Evolutionary conservation across 2,797 vertebrate species (phyloP).

Genomic region (Rhabdophis nuchalis): DNA sequence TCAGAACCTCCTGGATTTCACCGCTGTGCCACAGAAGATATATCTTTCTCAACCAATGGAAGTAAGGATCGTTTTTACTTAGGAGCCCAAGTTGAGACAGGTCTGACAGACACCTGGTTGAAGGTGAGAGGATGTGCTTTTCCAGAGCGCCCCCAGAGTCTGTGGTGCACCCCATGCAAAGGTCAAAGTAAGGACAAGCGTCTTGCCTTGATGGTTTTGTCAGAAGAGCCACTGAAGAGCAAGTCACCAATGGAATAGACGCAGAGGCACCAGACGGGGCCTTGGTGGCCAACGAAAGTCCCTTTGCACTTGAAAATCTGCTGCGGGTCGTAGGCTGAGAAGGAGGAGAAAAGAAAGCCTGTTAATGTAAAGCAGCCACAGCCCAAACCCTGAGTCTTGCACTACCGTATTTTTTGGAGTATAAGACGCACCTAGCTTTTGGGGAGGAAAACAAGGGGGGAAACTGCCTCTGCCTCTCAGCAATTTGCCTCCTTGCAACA

Average conservation of each 20-base stretch:
- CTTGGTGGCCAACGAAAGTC: conserved; percentile 97
- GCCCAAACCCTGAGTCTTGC: background rate
- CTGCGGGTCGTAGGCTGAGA: conserved; percentile 94
- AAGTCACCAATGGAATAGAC: conserved; percentile 98
- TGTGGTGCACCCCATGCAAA: background rate
- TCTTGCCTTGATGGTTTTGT: conserved; percentile 97
- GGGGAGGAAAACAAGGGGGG: no score
- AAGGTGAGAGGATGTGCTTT: background rate
- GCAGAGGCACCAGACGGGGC: conserved; percentile 96
- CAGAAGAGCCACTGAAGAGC: conserved; percentile 96
- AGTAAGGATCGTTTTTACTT: background rate
- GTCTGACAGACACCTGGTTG: background rate
- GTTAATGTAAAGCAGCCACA: no score
- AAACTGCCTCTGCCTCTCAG: no score
- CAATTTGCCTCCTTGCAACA: no score
- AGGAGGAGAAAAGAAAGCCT: background rate
- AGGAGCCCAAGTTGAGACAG: background rate
- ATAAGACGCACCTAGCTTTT: no score
- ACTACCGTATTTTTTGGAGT: no score
- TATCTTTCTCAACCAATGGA: no score
- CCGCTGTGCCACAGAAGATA: no score
- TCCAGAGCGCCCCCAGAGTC: background rate
- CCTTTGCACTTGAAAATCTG: conserved; percentile 99
- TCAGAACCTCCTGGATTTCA: no score
- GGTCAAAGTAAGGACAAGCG: background rate